These are phyloP conservation scores for Steinernema hermaphroditum DNA, from an alignment of 2,888 invertebrate species.

Conservation along the genomic window DNA sequence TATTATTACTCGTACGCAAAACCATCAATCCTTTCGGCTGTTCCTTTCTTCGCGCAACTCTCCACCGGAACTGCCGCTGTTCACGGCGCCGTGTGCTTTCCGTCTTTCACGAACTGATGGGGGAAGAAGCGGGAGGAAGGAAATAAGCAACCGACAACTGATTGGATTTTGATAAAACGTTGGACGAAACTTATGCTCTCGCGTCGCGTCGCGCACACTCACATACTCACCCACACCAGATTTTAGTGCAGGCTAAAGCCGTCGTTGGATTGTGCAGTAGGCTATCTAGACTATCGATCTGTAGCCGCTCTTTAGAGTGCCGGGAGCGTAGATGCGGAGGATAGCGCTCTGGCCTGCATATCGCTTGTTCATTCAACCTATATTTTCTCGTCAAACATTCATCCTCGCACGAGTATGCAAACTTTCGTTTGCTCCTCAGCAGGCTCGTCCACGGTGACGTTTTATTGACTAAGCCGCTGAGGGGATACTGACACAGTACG, in stretches of 20 bases:
- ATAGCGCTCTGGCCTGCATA: conserved; percentile 24
- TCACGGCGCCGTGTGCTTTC: conserved; percentile 2
- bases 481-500: conserved; percentile 7
- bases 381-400: conserved; percentile 31
- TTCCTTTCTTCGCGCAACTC: conserved; percentile 2
- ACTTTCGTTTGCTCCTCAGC: conserved; percentile 14
- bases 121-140: conserved; percentile 1
- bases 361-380: conserved; percentile 31
- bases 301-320: conserved; percentile 31
- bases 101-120: conserved; percentile 9
- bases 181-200: conserved; percentile 28
- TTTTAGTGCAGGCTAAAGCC: conserved; percentile 30
- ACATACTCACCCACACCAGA: conserved; percentile 24
- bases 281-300: conserved; percentile 31
- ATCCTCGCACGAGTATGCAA: conserved; percentile 30
- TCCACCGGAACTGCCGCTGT: conserved; percentile 17
- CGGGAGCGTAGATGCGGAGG: conserved; percentile 15
- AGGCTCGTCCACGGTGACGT: conserved; percentile 5
- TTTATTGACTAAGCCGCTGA: conserved; percentile 23
- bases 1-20: not conserved
- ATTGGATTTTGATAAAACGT: conserved; percentile 31
- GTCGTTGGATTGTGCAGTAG: conserved; percentile 28
- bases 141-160: conserved; percentile 26
- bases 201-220: conserved; percentile 29
- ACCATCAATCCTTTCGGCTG: not conserved